Base-by-base conservation (phyloP, 1,140 invertebrate species). In the Spodoptera frugiperda region DNA sequence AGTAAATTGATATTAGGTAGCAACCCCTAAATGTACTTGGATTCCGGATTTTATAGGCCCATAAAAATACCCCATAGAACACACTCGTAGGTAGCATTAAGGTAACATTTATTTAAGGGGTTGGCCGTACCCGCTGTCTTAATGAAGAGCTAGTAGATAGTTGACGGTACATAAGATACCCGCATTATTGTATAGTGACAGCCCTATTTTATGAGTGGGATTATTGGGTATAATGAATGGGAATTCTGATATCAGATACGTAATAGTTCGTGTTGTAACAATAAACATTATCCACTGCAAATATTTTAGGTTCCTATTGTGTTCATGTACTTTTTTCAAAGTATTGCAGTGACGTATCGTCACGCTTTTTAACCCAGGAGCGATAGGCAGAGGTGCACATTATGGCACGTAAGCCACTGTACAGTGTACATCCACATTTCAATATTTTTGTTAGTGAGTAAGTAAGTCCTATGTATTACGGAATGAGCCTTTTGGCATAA, bases 71-170 rank as follows among this genome's bases (percentile, higher is more conserved):
- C 68, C 68, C 68, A 71, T 71, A 71, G 53, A 71, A 71, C 12
- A 51, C 49, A 63, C 63, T 67, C 63, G 63, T 67, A 67, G 63
- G 44, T 44, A 46, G 51, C 49, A 71, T 67, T 67, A 44, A 71
- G 65, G 65, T 68, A 54, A 71, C 68, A 71, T 71, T 71, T 71
- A 71, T 71, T 71, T 71, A 71, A 68, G 65, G 65, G 49, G 14
- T 49, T 67, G 44, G 25, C 2, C 53, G 25, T 55, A 54, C 12
- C 49, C 49, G 67, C 17, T 39, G 33, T 55, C 48, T 55, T 71
- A 71, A 71, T 71, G 68, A 71, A 71, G 68, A 71, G 11, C 30
- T 55, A 71, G 30, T 44, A 21, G 17, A 21, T 44, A 44, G 68
- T 30, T 71, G 25, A 46, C 53, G 55, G 68, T 55, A 46, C 12